Base-by-base conservation (phyloP, 2,888 invertebrate genomes). In the Imbricaverruca yamaguchii region DNA sequence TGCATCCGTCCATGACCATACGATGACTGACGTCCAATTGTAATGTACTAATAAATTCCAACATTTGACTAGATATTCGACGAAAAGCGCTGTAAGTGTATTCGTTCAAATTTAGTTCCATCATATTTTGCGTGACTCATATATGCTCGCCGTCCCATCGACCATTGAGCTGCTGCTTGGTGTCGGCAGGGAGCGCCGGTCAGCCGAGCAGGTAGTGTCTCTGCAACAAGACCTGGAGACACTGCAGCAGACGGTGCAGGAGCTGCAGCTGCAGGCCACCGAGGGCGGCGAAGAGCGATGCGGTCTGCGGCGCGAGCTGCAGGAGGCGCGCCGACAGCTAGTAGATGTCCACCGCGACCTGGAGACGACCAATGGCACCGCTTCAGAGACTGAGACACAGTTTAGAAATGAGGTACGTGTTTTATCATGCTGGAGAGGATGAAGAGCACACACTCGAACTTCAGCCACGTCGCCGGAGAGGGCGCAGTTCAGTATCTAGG, bases 371-470 rank as follows among this genome's bases (percentile, higher is more conserved):
- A 79, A n/a, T 25, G 57, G 79, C 57, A 79, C 79, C 13, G 56
- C 57, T 25, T 25, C n/a, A 3, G 23, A 79, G 57, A 56, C 57
- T 0, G 79, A 79, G 57, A 57, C 56, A 23, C 79, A 79, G 79
- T 25, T 79, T 25, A 57, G 79, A 15, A 79, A 79, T 25, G 79
- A 79, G 57, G 79, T 78, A 57, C 18, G 80, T 84, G 61, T 80
- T 39, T 1, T 39, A 82, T 39, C 83, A 83, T 23, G 84, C 84
- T 0, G 53, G n/a, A n/a, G 18, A 80, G 8, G n/a, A 23, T 15
- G 65, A 65, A 21, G 39, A 39, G 39, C 39, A 39, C 39, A 4
- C 39, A 39, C 1, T 39, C 39, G 39, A 39, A 39, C 39, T 39
- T 39, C 39, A 39, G 39, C 39, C 39, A 39, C 39, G 39, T 39